Conservation (phyloP, 2,797 vertebrate species). For the Anguilla marmorata region DNA sequence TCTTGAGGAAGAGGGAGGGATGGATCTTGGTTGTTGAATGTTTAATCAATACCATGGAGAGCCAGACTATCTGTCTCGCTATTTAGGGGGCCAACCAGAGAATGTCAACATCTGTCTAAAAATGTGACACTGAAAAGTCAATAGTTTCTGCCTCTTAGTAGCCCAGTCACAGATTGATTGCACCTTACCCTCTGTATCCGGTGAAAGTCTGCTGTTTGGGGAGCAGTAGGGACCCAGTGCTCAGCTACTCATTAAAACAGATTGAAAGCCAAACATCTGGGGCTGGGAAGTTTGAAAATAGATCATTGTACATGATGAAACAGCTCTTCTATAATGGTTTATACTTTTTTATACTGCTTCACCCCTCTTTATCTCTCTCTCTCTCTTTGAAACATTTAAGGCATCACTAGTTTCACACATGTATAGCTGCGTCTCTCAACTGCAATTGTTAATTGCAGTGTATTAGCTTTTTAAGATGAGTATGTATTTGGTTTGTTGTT, state of each 20-base stretch:
- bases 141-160: constrained; percentile 56
- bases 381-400: background rate
- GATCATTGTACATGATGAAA: constrained; percentile 54
- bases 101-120: constrained; percentile 58
- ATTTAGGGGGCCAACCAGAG: constrained; percentile 59
- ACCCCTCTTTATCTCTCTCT: constrained; percentile 40
- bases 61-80: constrained; percentile 52
- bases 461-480: constrained; percentile 40
- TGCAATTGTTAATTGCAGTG: constrained; percentile 33
- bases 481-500: constrained; percentile 47
- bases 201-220: constrained; percentile 21
- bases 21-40: constrained; percentile 61
- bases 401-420: constrained; percentile 15
- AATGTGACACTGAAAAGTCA: constrained; percentile 55
- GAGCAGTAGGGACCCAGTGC: constrained; percentile 38
- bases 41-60: constrained; percentile 67
- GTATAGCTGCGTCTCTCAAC: constrained; percentile 20
- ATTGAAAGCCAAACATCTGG: constrained; percentile 51
- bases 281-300: constrained; percentile 52
- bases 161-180: constrained; percentile 57
- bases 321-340: constrained; percentile 43
- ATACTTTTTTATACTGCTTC: constrained; percentile 35
- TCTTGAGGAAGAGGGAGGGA: constrained; percentile 48
- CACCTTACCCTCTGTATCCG: constrained; percentile 44
- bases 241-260: constrained; percentile 54